Conservation (phyloP, 2,888 invertebrate genomes). For the Brenthis ino region DNA sequence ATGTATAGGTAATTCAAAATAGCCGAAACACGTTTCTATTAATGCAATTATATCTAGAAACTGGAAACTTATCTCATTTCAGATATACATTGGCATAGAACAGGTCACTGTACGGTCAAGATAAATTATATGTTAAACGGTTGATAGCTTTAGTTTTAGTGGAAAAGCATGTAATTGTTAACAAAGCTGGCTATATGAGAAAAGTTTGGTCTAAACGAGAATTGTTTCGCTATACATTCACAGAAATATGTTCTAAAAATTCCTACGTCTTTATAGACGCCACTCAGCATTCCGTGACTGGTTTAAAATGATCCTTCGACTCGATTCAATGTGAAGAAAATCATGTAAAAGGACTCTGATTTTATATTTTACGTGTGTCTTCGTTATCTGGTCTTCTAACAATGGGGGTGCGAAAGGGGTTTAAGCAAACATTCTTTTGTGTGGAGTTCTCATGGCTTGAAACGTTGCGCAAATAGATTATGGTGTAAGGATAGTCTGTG, state of each 20-base stretch:
- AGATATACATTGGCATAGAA: too few relatives aligned
- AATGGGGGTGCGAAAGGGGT: slow-evolving; percentile 80
- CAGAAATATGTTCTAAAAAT: slow-evolving; percentile 54
- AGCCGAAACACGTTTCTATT: too few relatives aligned
- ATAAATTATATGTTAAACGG: slow-evolving; percentile 1
- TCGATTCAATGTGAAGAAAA: slow-evolving; percentile 27
- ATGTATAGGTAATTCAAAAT: too few relatives aligned
- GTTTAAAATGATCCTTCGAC: slow-evolving; percentile 45
- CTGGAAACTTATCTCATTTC: too few relatives aligned
- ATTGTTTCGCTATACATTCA: slow-evolving; percentile 39
- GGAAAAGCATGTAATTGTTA: slow-evolving; percentile 29
- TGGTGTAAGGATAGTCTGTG: slow-evolving; percentile 57
- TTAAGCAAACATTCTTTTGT: slow-evolving; percentile 80
- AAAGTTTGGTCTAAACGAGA: slow-evolving; percentile 30
- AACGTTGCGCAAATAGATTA: slow-evolving; percentile 78
- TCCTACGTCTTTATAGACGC: slow-evolving; percentile 61
- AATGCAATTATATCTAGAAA: too few relatives aligned
- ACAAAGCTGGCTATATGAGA: not conserved
- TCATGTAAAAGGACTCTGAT: slow-evolving; percentile 42
- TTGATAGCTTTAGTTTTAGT: slow-evolving; percentile 19
- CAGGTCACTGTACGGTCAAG: not conserved
- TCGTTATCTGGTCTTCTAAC: slow-evolving; percentile 55
- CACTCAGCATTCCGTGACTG: slow-evolving; percentile 58
- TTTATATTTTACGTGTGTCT: slow-evolving; percentile 49
- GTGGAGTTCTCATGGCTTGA: slow-evolving; percentile 65